Evolutionary conservation across 1,140 invertebrate species (phyloP).

Genomic region (Drosophila funebris): DNA sequence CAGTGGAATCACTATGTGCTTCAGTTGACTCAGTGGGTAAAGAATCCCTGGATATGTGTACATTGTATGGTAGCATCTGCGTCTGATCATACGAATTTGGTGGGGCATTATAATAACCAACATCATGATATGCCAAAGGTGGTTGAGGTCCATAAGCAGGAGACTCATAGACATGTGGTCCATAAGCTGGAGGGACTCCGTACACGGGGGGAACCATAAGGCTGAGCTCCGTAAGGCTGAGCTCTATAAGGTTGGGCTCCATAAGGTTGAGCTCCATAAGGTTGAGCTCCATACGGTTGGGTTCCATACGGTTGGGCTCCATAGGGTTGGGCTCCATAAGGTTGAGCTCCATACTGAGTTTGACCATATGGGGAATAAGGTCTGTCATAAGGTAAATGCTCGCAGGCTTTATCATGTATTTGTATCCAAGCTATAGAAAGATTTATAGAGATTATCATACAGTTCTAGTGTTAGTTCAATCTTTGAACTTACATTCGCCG

Average conservation of each 20-base stretch:
- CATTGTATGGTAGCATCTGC: background rate
- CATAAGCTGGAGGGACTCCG: background rate
- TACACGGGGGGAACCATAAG: background rate
- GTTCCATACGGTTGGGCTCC: too few relatives aligned
- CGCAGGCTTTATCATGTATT: background rate
- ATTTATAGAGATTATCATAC: background rate
- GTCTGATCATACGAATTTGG: background rate
- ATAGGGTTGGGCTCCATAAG: background rate
- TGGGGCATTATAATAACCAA: background rate
- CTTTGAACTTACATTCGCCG: conserved; percentile 28
- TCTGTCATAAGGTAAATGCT: background rate
- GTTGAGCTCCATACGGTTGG: too few relatives aligned
- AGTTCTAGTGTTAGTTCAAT: too few relatives aligned
- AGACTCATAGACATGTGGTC: background rate
- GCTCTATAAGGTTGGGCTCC: too few relatives aligned
- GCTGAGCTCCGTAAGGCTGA: too few relatives aligned
- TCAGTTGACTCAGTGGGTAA: conserved; percentile 11
- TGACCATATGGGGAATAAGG: background rate
- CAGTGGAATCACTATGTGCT: background rate
- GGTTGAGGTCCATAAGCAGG: background rate
- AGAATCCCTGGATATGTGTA: conserved; percentile 3
- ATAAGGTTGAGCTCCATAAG: background rate
- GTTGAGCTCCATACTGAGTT: background rate
- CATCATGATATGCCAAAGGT: background rate
- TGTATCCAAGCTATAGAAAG: conserved; percentile 15